Base-by-base conservation (phyloP, 2,797 vertebrate genomes). In the Chrysocyon brachyurus region DNA sequence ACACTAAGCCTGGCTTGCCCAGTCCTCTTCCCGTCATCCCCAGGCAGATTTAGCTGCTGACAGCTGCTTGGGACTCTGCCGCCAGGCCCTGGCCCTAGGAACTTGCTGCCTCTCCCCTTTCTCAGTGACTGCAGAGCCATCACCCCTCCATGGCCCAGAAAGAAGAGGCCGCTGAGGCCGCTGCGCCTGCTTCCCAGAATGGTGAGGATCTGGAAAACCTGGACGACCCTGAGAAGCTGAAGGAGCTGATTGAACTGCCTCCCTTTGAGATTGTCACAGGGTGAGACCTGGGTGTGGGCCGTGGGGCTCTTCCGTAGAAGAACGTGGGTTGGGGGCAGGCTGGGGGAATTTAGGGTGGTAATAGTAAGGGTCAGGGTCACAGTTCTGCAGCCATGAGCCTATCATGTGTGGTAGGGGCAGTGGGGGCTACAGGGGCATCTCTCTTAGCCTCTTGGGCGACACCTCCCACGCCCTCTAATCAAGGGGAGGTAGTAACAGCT, bases 241-340 rank as follows among this genome's bases (percentile, higher is more conserved):
- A 98, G 63, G 99, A 99, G 94, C 98, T 99, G 85, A 99, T 99
- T 78, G 99, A 99, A 54, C 98, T 99, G 89, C 99, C 99, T 0
- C 99, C 99, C 0, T 99, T 99, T 94, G 99, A 99, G 97, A 99
- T 99, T 87, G 99, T 99, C 93, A 98, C 98, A 9, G 99, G 99
- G 99, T 99, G 98, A 98, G 99, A 97, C 9, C 40, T 2, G 3
- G 36, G 36, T 9, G 31, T 54, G 87, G 78, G 64, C 68, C 5
- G 1, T 64, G 70, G 3, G 14, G 16, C 28, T 63, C 10, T 52
- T 90, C 12, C 26, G 49, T 40, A 46, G 86, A 59, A 88, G 6
- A 75, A 49, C 3, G 8, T 8, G 0, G 57, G 31, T n/a, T 57
- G 73, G 52, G 57, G 75, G 46, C 19, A 57, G 73, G 85, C 64